Percentiles rank a stretch among this genome's conserved stretches.
Conservation (phyloP, 2,113 vertebrate genomes). For the Serilophus lunatus region DNA sequence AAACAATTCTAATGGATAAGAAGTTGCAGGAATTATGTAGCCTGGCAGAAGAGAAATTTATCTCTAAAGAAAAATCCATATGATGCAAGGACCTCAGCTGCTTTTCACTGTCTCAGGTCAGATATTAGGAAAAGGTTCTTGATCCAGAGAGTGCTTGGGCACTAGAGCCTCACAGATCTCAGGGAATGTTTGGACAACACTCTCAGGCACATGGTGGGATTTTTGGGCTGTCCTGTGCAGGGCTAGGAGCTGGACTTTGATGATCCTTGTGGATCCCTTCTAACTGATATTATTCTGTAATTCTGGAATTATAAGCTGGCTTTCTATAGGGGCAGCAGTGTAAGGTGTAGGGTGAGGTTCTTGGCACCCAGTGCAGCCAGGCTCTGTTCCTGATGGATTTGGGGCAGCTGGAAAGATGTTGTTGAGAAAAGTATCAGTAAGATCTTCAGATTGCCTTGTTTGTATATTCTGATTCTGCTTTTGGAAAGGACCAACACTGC, state of each 20-base stretch:
- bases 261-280: not conserved
- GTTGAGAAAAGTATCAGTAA: not conserved
- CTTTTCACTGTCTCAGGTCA: not conserved
- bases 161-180: not conserved
- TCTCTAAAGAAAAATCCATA: not conserved
- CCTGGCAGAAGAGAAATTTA: not conserved
- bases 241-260: not conserved
- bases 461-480: fast-evolving
- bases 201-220: not conserved
- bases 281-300: not conserved
- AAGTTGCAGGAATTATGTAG: not conserved
- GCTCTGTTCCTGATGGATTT: not conserved
- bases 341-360: not conserved
- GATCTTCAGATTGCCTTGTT: not conserved
- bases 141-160: not conserved
- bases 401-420: not conserved
- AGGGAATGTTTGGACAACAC: not conserved
- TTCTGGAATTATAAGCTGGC: not conserved
- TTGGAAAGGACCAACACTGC: not conserved
- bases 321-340: not conserved
- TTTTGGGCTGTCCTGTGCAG: not conserved
- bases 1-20: not conserved
- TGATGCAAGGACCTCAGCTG: not conserved
- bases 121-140: not conserved
- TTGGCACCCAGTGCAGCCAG: fast-evolving